These are phyloP conservation scores for Onychorhynchus coronatus DNA, from an alignment of 2,113 vertebrate species.

Conservation along the genomic window DNA sequence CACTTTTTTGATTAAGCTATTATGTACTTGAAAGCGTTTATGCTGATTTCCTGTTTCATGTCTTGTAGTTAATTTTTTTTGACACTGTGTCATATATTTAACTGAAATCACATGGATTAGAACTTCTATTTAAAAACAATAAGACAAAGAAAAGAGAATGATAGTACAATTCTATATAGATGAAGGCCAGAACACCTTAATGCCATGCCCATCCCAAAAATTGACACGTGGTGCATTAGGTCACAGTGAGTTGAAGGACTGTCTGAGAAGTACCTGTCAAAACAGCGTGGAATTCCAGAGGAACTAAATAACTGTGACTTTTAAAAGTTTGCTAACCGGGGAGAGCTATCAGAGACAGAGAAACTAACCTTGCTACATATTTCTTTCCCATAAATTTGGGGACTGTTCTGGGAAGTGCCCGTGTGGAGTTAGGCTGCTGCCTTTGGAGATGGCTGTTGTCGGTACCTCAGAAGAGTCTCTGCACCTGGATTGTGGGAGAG, in stretches of 20 bases:
- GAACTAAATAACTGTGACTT: not conserved
- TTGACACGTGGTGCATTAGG: rapidly evolving
- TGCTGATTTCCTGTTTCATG: not conserved
- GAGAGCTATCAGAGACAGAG: not conserved
- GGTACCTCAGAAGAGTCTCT: not conserved
- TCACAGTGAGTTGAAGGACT: not conserved
- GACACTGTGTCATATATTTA: not conserved
- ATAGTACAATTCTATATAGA: not conserved
- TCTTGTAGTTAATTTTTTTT: not conserved
- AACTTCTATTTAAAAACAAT: not conserved
- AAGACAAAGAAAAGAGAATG: not conserved
- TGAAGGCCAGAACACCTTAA: not conserved
- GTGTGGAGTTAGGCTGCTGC: not conserved
- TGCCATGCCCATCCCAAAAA: not conserved
- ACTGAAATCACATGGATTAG: not conserved
- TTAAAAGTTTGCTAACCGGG: not conserved
- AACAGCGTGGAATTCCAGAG: not conserved
- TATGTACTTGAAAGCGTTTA: not conserved
- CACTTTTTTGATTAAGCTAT: not conserved
- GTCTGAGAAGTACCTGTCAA: not conserved
- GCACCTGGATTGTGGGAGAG: not conserved
- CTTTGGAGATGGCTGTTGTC: not conserved
- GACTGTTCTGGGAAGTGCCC: not conserved
- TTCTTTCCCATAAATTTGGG: not conserved
- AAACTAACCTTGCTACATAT: not conserved